Evolutionary conservation across 2,797 vertebrate species (phyloP).

Genomic region (Chrosomus eos): DNA sequence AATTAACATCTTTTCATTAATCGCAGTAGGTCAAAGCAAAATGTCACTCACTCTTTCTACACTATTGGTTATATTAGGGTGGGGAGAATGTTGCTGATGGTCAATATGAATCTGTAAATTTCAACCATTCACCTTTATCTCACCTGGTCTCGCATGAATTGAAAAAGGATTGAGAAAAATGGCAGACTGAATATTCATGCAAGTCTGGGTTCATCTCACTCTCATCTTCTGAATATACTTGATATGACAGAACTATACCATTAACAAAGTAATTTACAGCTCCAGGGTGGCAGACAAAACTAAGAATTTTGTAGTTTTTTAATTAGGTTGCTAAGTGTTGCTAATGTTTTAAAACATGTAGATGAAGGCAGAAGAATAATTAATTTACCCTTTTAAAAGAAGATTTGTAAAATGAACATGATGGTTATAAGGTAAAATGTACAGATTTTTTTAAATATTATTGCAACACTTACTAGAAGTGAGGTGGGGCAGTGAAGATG

Average conservation of each 20-base stretch:
- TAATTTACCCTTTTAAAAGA: not conserved
- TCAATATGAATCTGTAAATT: not conserved
- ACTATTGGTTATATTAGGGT: constrained; percentile 8
- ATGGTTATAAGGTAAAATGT: not conserved
- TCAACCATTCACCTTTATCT: not conserved
- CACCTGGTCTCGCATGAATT: not conserved
- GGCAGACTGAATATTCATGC: not conserved
- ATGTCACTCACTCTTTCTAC: constrained; percentile 11
- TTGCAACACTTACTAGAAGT: not conserved
- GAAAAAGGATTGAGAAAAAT: not conserved
- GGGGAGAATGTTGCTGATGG: not conserved
- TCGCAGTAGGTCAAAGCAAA: constrained; percentile 9
- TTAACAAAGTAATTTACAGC: not conserved
- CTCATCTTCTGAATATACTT: not conserved
- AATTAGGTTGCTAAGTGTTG: too few relatives aligned
- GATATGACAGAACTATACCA: not conserved
- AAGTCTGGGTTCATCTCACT: not conserved
- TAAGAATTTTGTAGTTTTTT: not conserved
- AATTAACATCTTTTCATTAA: constrained; percentile 17
- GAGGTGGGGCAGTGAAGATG: not conserved
- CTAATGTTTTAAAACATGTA: not conserved
- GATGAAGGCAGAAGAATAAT: not conserved
- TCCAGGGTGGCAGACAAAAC: not conserved
- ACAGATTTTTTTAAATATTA: not conserved
- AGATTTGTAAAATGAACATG: not conserved